Percentiles rank a stretch among this genome's conserved stretches.
Evolutionary conservation across 2,797 vertebrate genomes (phyloP).

Genomic region (Gadopsis bispinosus): DNA sequence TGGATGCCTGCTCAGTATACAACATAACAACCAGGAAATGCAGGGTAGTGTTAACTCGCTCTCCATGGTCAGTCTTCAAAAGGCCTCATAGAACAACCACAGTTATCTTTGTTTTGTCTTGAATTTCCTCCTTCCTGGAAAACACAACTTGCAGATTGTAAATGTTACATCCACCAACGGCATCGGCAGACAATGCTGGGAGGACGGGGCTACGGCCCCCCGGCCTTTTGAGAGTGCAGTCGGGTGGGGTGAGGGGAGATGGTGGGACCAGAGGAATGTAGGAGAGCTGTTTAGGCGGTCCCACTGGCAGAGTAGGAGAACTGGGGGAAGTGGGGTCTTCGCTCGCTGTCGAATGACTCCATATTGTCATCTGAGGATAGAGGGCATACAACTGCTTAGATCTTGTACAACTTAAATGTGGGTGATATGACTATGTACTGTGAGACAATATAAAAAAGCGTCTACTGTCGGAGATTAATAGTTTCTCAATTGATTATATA

Average conservation of each 20-base stretch:
- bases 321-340: slow-evolving; percentile 97
- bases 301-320: slow-evolving; percentile 99
- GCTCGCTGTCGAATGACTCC: slow-evolving; percentile 95
- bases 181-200: slow-evolving; percentile 66
- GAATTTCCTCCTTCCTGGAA: slow-evolving; percentile 71
- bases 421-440: not conserved
- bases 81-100: slow-evolving; percentile 73
- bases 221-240: slow-evolving; percentile 88
- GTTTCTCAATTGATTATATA: not conserved
- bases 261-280: slow-evolving; percentile 72
- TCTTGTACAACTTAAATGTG: not conserved
- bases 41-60: slow-evolving; percentile 78
- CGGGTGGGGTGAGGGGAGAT: slow-evolving; percentile 71
- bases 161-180: slow-evolving; percentile 81
- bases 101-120: slow-evolving; percentile 70
- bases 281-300: slow-evolving; percentile 87
- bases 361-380: slow-evolving; percentile 90
- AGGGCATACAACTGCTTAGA: not conserved
- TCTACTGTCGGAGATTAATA: not conserved
- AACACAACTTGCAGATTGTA: slow-evolving; percentile 78
- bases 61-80: slow-evolving; percentile 68
- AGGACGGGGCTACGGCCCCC: slow-evolving; percentile 56
- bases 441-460: not conserved
- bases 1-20: slow-evolving; percentile 68
- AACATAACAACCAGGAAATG: slow-evolving; percentile 75